These are phyloP conservation scores for Urosaurus nigricauda DNA, from an alignment of 2,797 vertebrate species.

Conservation along the genomic window DNA sequence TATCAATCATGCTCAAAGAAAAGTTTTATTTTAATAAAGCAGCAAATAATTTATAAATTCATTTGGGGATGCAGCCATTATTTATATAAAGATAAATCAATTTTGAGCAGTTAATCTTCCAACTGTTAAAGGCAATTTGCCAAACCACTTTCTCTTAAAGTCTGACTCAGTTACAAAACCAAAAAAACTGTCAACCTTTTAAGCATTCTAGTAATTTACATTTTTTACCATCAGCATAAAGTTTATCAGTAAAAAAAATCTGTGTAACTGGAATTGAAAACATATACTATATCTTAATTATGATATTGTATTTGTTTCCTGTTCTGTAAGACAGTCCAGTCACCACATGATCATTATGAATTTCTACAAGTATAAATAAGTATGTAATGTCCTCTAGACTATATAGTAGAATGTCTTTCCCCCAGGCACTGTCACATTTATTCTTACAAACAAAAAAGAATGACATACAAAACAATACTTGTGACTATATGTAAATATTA, in stretches of 20 bases:
- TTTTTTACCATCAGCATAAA: constrained; percentile 64
- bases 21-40: constrained; percentile 94
- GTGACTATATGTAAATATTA: neutral
- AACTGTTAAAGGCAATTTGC: constrained; percentile 82
- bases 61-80: constrained; percentile 92
- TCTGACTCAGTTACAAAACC: constrained; percentile 78
- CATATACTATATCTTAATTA: constrained; percentile 54
- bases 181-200: constrained; percentile 76
- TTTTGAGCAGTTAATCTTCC: constrained; percentile 89
- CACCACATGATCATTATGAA: constrained; percentile 56
- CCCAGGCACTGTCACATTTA: constrained; percentile 43
- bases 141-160: constrained; percentile 74
- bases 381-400: constrained; percentile 44
- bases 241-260: constrained; percentile 58
- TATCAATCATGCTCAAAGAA: constrained; percentile 92
- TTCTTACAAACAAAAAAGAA: constrained; percentile 39
- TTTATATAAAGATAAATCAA: constrained; percentile 96
- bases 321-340: constrained; percentile 55
- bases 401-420: constrained; percentile 66
- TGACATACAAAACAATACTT: constrained; percentile 46
- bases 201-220: constrained; percentile 52
- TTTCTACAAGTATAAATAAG: constrained; percentile 52
- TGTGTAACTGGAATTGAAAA: constrained; percentile 48
- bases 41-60: constrained; percentile 97
- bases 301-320: constrained; percentile 42